Conservation (phyloP, 2,113 vertebrate genomes). For the Limnothrissa miodon region DNA sequence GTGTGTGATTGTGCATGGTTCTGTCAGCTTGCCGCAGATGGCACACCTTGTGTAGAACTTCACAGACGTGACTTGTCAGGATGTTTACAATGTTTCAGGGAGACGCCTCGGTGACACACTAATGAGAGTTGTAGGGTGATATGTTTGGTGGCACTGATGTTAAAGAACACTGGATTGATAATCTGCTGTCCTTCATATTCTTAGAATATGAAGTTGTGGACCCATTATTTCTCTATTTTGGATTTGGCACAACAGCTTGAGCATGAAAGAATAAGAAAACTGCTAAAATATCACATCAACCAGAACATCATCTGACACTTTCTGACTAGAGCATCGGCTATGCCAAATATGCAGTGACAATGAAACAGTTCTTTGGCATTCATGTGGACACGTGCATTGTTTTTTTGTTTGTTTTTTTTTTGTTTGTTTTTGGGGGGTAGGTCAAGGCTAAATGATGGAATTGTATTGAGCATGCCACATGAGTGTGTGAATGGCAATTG, state of each 20-base stretch:
- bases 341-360: background rate
- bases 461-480: background rate
- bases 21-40: no score
- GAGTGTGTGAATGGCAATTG: background rate
- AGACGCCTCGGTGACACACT: background rate
- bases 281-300: background rate
- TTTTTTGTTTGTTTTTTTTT: background rate
- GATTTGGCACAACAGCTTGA: background rate
- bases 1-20: no score
- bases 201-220: background rate
- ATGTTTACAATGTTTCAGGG: background rate
- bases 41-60: background rate
- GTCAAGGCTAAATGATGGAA: background rate
- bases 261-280: background rate
- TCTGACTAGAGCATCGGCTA: background rate
- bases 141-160: no score
- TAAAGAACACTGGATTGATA: no score
- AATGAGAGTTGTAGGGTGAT: background rate
- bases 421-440: background rate
- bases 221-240: background rate
- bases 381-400: background rate
- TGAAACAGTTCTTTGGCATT: constrained; percentile 2
- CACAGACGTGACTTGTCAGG: background rate
- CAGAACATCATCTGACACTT: background rate
- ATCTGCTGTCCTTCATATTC: no score